Percentiles rank a stretch among this genome's conserved stretches.
phyloP scores from a whole-genome alignment of 64 coral and sea anemone species.

The Porites australiensis region DNA sequence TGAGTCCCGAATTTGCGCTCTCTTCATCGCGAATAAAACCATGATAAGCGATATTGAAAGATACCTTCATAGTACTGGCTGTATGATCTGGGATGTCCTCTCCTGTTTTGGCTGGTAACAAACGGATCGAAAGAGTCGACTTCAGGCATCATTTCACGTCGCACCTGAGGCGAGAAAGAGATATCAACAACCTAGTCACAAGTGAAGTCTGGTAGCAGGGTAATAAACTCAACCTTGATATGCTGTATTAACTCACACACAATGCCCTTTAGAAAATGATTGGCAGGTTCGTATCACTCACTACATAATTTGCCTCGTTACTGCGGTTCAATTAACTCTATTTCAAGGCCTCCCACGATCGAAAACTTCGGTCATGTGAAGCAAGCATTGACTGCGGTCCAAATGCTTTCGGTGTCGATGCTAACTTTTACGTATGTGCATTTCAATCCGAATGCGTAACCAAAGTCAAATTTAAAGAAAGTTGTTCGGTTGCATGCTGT shows the following conservation, averaged over 20 bases:
- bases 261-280: constrained; percentile 7
- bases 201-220: neutral
- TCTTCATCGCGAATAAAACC: neutral
- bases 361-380: neutral
- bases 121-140: constrained; percentile 22
- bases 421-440: neutral
- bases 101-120: constrained; percentile 2
- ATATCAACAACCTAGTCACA: neutral
- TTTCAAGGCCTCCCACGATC: neutral
- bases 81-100: constrained; percentile 2
- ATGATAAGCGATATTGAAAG: neutral
- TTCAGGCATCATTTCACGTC: constrained; percentile 52
- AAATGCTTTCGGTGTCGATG: neutral
- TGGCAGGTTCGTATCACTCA: constrained; percentile 8
- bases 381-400: neutral
- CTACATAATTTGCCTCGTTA: neutral
- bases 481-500: neutral
- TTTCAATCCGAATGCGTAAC: neutral
- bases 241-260: neutral
- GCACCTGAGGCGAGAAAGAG: constrained; percentile 15
- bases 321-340: neutral
- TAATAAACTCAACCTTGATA: neutral
- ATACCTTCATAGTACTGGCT: constrained; percentile 50
- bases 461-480: neutral
- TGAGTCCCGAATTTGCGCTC: no score